Conservation (phyloP, 2,888 invertebrate genomes). For the Lepidocyrtinus sp. region DNA sequence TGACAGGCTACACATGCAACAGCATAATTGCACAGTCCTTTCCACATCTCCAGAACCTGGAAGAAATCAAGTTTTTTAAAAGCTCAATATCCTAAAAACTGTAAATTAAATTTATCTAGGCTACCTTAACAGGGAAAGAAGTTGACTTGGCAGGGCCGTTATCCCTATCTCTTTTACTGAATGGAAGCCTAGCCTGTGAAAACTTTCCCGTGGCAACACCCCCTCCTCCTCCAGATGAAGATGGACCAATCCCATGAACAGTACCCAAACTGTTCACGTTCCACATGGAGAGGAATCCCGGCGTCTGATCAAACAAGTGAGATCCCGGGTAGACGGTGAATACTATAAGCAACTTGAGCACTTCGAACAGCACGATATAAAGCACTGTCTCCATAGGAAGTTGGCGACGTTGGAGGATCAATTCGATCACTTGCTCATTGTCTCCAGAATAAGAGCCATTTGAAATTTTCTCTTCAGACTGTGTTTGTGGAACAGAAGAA, state of each 20-base stretch:
- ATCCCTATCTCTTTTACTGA: slow-evolving; percentile 54
- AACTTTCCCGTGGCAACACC: slow-evolving; percentile 1
- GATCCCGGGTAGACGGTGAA: slow-evolving; percentile 50
- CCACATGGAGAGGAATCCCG: slow-evolving; percentile 16
- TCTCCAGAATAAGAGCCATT: too few relatives aligned
- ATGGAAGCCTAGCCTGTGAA: slow-evolving; percentile 40
- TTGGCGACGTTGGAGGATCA: slow-evolving; percentile 49
- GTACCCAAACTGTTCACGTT: slow-evolving; percentile 7
- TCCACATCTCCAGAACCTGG: slow-evolving; percentile 55
- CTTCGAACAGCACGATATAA: slow-evolving; percentile 48
- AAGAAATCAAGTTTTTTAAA: slow-evolving; percentile 21
- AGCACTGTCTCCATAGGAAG: slow-evolving; percentile 55
- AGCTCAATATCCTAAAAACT: not conserved
- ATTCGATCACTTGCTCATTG: slow-evolving; percentile 9
- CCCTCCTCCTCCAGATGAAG: not conserved
- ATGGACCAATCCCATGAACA: not conserved
- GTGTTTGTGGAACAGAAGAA: too few relatives aligned
- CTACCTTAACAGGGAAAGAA: slow-evolving; percentile 32
- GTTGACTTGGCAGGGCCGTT: slow-evolving; percentile 18
- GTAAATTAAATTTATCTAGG: not conserved
- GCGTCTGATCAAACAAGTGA: slow-evolving; percentile 49
- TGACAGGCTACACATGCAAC: slow-evolving; percentile 58
- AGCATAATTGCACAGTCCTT: slow-evolving; percentile 58
- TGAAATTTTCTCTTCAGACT: too few relatives aligned
- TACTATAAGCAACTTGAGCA: slow-evolving; percentile 57